Evolutionary conservation across 2,888 invertebrate species (phyloP).

Genomic region (Nemurella pictetii): DNA sequence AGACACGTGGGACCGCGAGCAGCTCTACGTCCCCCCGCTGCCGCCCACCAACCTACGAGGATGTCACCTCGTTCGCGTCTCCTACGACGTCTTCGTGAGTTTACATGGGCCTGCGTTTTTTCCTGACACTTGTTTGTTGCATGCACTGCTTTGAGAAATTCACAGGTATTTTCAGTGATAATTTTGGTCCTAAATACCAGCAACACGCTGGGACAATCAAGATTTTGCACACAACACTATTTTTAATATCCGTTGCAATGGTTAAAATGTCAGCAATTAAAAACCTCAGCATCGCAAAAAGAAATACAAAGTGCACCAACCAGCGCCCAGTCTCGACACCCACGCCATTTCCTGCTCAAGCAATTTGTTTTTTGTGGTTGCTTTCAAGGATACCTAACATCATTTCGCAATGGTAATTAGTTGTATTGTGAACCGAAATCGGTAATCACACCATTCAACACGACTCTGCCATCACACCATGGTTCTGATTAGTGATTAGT

Average conservation of each 20-base stretch:
- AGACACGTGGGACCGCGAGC: conserved; percentile 85
- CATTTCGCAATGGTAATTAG: too few species aligned
- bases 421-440: not conserved
- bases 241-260: not conserved
- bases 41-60: conserved; percentile 93
- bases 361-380: not conserved
- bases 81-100: conserved; percentile 91
- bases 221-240: too few species aligned
- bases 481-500: not conserved
- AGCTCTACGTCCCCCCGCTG: conserved; percentile 88
- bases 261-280: not conserved
- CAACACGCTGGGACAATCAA: too few species aligned
- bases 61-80: conserved; percentile 90
- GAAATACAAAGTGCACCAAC: too few species aligned
- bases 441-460: not conserved
- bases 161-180: too few species aligned
- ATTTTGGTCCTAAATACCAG: too few species aligned
- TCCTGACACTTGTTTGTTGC: too few species aligned
- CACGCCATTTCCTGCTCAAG: not conserved
- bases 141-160: too few species aligned
- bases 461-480: not conserved
- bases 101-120: not conserved
- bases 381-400: not conserved
- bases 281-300: not conserved
- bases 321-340: too few species aligned